Percentiles rank a stretch among this genome's conserved stretches.
These are phyloP conservation scores for Papilio protenor DNA, from an alignment of 2,888 invertebrate genomes.

Conservation along the genomic window DNA sequence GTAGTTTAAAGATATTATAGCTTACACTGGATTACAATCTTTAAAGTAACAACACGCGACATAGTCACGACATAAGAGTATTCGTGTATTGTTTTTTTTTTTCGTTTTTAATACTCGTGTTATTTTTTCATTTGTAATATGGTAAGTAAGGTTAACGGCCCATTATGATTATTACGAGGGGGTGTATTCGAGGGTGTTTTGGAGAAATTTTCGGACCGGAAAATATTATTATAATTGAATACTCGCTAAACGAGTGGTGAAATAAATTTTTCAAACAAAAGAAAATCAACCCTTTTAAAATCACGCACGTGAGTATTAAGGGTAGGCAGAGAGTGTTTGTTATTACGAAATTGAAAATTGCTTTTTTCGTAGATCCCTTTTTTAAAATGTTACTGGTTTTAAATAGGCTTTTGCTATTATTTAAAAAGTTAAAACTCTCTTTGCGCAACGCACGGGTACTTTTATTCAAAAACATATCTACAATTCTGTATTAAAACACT, in stretches of 20 bases:
- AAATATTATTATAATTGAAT: slow-evolving; percentile 22
- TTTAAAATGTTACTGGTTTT: no score
- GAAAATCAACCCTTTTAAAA: background rate
- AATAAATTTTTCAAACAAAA: background rate
- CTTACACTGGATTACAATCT: background rate
- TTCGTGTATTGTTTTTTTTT: slow-evolving; percentile 35
- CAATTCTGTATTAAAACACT: no score
- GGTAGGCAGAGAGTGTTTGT: no score
- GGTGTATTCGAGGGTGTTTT: slow-evolving; percentile 11
- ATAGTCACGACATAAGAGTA: slow-evolving; percentile 26
- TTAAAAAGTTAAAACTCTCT: no score
- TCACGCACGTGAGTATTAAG: no score
- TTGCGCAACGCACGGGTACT: no score
- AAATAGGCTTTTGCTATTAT: no score
- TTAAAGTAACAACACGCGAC: slow-evolving; percentile 23
- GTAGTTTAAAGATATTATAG: no score
- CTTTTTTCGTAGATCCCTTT: no score
- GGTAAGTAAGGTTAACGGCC: slow-evolving; percentile 29
- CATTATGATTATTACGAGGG: slow-evolving; percentile 24
- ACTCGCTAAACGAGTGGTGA: no score
- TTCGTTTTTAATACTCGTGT: slow-evolving; percentile 11
- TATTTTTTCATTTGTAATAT: slow-evolving; percentile 41
- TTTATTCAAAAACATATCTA: no score
- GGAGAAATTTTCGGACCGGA: slow-evolving; percentile 4
- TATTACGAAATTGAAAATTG: no score